Conservation (phyloP, 2,797 vertebrate species). For the Ataeniobius toweri region DNA sequence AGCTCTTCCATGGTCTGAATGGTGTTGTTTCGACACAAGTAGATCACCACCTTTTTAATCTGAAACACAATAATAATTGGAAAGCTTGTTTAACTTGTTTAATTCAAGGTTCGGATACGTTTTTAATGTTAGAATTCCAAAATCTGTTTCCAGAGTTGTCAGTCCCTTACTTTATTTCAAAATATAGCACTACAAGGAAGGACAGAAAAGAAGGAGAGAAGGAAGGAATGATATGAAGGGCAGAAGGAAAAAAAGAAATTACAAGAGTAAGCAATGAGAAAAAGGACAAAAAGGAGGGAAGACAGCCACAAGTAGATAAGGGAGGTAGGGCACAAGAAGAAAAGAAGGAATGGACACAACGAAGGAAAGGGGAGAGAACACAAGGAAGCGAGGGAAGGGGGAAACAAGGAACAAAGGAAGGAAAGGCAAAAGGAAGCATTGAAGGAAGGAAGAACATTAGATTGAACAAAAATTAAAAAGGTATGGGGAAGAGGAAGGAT, state of each 20-base stretch:
- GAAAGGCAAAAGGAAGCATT: too few relatives aligned
- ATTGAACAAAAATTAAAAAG: too few relatives aligned
- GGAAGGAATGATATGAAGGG: neutral
- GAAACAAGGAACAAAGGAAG: neutral
- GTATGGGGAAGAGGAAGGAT: neutral
- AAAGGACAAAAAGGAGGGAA: neutral
- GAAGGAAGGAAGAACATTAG: too few relatives aligned
- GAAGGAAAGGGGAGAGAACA: too few relatives aligned
- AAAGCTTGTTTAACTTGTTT: neutral
- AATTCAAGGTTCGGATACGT: neutral
- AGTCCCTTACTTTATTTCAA: neutral
- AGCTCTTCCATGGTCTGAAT: constrained; percentile 99
- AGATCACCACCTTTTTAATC: constrained; percentile 99
- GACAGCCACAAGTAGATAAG: too few relatives aligned
- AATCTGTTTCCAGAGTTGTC: neutral
- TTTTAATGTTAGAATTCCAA: neutral
- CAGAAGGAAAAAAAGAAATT: neutral
- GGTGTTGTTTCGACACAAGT: constrained; percentile 97
- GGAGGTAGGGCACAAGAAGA: neutral
- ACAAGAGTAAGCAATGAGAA: neutral
- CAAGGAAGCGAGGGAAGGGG: too few relatives aligned
- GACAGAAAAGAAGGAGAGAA: too few relatives aligned
- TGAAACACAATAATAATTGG: constrained; percentile 57
- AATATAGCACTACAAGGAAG: too few relatives aligned
- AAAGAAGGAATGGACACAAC: neutral